Evolutionary conservation across 2,113 vertebrate genomes (phyloP), one percentile per base, ranked within the genome.

Genomic region (Muscicapa adusta): DNA sequence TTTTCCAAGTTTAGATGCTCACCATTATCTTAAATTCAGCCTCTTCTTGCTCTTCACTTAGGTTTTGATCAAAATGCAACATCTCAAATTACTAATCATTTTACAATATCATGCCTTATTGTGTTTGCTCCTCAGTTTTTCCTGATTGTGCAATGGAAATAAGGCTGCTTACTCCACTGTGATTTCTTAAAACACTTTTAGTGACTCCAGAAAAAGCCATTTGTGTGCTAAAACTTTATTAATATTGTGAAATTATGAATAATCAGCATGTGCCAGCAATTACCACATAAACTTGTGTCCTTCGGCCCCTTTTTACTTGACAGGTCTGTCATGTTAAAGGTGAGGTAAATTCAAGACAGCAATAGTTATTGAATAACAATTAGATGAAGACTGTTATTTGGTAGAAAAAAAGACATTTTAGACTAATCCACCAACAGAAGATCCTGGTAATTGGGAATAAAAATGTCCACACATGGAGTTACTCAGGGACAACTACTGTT

Each of bases 141-240:
- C 58, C 43, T 76, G 62, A n/a, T 94, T 96, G 87, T 85, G 94
- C 89, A 95, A 96, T 76, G 73, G 77, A 94, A 94, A 78, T 79
- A 65, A 58, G 50, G 50, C 77, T 47, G 15, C 85, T 96, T 94
- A 80, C 71, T 89, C 71, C 88, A 85, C 47, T 3, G 1, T 38
- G 78, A 94, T 94, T 95, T 94, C 93, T 88, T 67, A 94, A 95
- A 95, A 51, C 34, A 70, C 31, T 91, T 79, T 54, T 67, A 88
- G 74, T 12, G 43, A 51, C 81, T 90, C 78, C 89, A 93, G 75
- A 45, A 89, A 88, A 94, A 70, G 78, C 42, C 54, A 65, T 73
- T 89, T 66, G 50, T 3, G 6, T 89, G 54, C 66, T 75, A 91
- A 89, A 91, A 70, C 47, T 12, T 93, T 89, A 96, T 95, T 95